Percentiles rank a stretch among this genome's conserved stretches.
These are phyloP conservation scores for Typhlichthys eigenmanni DNA, from an alignment of 2,797 vertebrate genomes.

Conservation along the genomic window DNA sequence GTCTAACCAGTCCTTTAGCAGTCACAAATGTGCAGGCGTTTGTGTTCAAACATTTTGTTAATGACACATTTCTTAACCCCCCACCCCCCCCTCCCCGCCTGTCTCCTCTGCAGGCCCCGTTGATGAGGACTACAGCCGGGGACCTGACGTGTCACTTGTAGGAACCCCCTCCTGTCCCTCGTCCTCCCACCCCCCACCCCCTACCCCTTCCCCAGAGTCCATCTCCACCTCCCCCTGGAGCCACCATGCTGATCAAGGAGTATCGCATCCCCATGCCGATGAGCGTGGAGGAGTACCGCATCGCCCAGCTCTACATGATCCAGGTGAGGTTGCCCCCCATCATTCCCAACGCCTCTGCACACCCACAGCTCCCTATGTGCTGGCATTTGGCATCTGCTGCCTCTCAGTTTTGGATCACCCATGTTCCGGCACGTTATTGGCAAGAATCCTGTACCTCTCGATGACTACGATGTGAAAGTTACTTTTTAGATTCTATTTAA, in stretches of 20 bases:
- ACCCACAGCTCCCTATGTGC: too few species aligned
- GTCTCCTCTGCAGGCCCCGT: conserved; percentile 74
- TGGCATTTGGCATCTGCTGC: too few species aligned
- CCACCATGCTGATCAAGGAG: conserved; percentile 97
- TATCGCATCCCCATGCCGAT: conserved; percentile 95
- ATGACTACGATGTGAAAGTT: too few species aligned
- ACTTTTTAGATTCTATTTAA: too few species aligned
- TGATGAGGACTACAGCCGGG: conserved; percentile 74
- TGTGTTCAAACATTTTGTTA: neutral
- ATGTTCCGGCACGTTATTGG: too few species aligned
- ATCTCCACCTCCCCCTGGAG: conserved; percentile 21
- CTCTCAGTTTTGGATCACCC: too few species aligned
- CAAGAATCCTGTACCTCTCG: too few species aligned
- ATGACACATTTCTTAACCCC: neutral
- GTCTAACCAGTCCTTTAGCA: too few species aligned
- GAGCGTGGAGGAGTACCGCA: conserved; percentile 98
- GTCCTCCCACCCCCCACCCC: conserved; percentile 37
- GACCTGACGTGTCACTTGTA: conserved; percentile 75
- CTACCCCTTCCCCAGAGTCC: conserved; percentile 17
- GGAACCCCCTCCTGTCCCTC: conserved; percentile 37
- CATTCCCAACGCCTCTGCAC: neutral
- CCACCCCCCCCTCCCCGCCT: conserved; percentile 13
- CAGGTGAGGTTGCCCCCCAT: conserved; percentile 81
- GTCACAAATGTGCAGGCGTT: conserved; percentile 9
- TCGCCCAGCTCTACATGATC: conserved; percentile 99